These are phyloP conservation scores for Ariolimax columbianus DNA, from an alignment of 2,888 invertebrate genomes.

Conservation along the genomic window DNA sequence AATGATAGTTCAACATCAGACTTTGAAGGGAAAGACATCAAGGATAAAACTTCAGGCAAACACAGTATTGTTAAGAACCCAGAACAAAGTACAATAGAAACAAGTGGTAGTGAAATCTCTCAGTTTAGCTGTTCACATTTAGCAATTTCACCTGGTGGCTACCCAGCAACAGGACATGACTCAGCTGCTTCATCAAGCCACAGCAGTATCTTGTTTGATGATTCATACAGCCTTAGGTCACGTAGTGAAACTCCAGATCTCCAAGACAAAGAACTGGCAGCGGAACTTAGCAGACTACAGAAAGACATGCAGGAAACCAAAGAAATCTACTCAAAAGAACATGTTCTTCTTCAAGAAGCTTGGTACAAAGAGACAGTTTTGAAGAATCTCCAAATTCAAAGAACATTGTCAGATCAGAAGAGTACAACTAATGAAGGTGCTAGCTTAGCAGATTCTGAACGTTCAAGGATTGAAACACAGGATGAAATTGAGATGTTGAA, in stretches of 20 bases:
- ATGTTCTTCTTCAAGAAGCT: conserved; percentile 67
- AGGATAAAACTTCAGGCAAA: background rate
- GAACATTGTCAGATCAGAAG: conserved; percentile 2
- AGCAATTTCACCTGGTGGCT: background rate
- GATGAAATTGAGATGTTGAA: conserved; percentile 56
- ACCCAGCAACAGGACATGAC: background rate
- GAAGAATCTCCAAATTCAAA: conserved; percentile 30
- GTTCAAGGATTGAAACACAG: background rate
- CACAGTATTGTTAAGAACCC: too few relatives aligned
- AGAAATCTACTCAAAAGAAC: conserved; percentile 69
- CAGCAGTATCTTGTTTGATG: background rate
- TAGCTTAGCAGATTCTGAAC: conserved; percentile 58
- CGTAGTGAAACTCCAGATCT: conserved; percentile 56
- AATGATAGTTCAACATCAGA: background rate
- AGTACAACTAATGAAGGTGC: conserved; percentile 60
- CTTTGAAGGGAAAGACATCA: background rate
- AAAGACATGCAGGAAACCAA: conserved; percentile 68
- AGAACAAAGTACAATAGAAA: background rate
- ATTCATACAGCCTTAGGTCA: background rate
- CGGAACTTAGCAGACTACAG: conserved; percentile 66
- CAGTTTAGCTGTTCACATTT: background rate
- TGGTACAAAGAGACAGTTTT: conserved; percentile 62
- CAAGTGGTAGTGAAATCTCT: background rate
- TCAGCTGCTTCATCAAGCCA: conserved; percentile 16
- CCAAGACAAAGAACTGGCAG: conserved; percentile 68